These are phyloP conservation scores for Xylocopa sonorina DNA, from an alignment of 1,140 invertebrate species.

Conservation along the genomic window DNA sequence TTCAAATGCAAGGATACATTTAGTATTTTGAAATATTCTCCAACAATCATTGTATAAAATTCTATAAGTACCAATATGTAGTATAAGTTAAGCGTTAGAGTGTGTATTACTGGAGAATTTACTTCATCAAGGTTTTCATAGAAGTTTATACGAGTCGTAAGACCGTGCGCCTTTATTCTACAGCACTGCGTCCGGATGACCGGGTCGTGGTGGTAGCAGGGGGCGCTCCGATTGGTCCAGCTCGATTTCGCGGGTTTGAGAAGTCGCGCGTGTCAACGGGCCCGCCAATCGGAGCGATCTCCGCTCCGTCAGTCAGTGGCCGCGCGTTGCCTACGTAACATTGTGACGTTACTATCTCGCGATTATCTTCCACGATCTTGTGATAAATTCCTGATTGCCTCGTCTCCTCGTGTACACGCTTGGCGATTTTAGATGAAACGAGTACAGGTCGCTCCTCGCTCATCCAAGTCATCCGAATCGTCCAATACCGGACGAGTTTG, in stretches of 20 bases:
- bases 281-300: slow-evolving; percentile 54
- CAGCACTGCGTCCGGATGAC: slow-evolving; percentile 47
- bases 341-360: neutral
- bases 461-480: no score
- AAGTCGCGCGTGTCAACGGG: slow-evolving; percentile 54
- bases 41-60: neutral
- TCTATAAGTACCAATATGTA: neutral
- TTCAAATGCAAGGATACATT: neutral
- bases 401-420: neutral
- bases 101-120: no score
- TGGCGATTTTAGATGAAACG: neutral
- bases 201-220: slow-evolving; percentile 31
- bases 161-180: slow-evolving; percentile 14
- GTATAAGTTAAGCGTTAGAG: no score
- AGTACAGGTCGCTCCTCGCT: neutral
- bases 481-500: neutral
- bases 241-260: slow-evolving; percentile 62
- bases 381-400: neutral
- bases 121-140: no score
- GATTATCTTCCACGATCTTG: neutral
- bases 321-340: slow-evolving; percentile 48
- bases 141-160: no score
- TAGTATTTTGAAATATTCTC: no score
- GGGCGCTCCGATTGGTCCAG: slow-evolving; percentile 52
- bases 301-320: slow-evolving; percentile 54